These are phyloP conservation scores for Psophia crepitans DNA, from an alignment of 2,113 vertebrate species.

Conservation along the genomic window DNA sequence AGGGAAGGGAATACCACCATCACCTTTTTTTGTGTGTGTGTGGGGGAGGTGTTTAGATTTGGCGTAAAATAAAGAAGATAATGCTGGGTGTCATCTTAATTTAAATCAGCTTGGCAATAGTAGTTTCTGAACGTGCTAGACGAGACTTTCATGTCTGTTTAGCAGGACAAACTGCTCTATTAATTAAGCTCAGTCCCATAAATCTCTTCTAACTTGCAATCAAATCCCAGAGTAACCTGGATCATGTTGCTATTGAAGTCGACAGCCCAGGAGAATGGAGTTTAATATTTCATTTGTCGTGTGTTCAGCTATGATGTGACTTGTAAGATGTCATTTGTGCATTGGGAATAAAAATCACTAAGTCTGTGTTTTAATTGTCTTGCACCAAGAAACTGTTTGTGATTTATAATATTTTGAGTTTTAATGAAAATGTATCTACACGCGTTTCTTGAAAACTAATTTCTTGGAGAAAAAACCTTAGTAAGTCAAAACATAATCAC, in stretches of 20 bases:
- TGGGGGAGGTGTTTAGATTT: neutral
- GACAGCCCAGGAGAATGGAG: neutral
- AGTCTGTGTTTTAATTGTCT: neutral
- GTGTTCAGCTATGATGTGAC: neutral
- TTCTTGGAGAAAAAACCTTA: neutral
- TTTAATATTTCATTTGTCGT: slow-evolving; percentile 25
- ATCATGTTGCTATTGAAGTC: neutral
- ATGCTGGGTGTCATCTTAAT: neutral
- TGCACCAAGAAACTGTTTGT: neutral
- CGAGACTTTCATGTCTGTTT: neutral
- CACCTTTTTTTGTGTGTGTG: fast-evolving
- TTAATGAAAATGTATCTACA: neutral
- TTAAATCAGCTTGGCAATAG: neutral
- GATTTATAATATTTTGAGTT: neutral
- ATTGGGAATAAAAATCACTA: slow-evolving; percentile 4
- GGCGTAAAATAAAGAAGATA: neutral
- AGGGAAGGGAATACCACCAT: neutral
- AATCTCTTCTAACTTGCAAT: slow-evolving; percentile 12
- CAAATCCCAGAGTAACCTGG: neutral
- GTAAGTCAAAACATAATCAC: neutral
- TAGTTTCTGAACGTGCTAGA: neutral
- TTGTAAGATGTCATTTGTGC: neutral
- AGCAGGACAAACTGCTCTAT: neutral
- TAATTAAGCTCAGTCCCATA: slow-evolving; percentile 27
- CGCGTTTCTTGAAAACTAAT: neutral